These are phyloP conservation scores for Gisinianus flammeolus DNA, from an alignment of 2,888 invertebrate species.

Conservation along the genomic window DNA sequence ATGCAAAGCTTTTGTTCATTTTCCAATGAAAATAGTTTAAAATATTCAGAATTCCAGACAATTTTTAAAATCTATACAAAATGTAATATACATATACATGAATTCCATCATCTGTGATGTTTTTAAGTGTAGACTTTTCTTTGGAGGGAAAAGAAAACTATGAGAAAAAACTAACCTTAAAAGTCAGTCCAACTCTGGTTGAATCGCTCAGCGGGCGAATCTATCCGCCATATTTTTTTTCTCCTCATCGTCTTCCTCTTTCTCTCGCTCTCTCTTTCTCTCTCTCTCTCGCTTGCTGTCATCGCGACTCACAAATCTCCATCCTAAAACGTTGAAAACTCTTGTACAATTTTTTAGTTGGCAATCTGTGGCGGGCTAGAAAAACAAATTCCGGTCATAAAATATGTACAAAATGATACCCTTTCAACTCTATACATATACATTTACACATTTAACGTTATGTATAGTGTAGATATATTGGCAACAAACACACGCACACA, in stretches of 20 bases:
- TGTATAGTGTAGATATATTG: neutral
- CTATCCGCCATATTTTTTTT: slow-evolving; percentile 7
- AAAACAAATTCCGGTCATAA: slow-evolving; percentile 33
- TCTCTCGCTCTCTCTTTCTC: neutral
- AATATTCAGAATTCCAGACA: too few relatives aligned
- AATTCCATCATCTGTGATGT: too few relatives aligned
- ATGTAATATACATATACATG: too few relatives aligned
- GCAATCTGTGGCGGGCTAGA: slow-evolving; percentile 16
- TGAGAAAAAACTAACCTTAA: neutral
- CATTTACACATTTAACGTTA: neutral
- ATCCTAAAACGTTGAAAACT: slow-evolving; percentile 1
- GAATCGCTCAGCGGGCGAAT: neutral
- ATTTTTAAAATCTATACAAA: too few relatives aligned
- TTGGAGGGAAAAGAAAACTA: neutral
- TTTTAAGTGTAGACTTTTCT: neutral
- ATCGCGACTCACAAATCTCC: neutral
- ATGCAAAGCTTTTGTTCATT: too few relatives aligned
- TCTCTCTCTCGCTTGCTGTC: neutral
- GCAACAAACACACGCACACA: neutral
- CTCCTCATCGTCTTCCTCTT: neutral
- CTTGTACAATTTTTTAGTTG: slow-evolving; percentile 11
- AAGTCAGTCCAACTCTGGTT: slow-evolving; percentile 1
- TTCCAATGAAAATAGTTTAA: too few relatives aligned
- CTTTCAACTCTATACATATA: too few relatives aligned
- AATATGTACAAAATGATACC: neutral